Evolutionary conservation across 2,113 vertebrate genomes (phyloP).

Genomic region (Rhinichthys klamathensis): DNA sequence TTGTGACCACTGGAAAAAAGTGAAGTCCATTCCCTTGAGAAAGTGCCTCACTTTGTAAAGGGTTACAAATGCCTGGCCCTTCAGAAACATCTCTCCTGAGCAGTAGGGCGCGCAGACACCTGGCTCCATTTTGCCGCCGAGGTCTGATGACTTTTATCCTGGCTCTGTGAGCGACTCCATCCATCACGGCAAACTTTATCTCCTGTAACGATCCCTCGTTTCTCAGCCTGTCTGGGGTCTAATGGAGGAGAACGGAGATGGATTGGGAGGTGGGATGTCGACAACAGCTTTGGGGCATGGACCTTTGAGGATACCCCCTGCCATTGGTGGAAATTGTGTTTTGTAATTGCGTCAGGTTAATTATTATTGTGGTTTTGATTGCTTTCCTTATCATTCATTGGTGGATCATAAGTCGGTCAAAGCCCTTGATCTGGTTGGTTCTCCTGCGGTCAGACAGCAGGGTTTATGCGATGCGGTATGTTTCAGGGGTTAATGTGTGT

Average conservation of each 20-base stretch:
- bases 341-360: conserved; percentile 18
- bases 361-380: conserved; percentile 13
- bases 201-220: conserved; percentile 57
- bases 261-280: conserved; percentile 53
- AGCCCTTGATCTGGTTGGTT: neutral
- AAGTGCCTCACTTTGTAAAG: conserved; percentile 24
- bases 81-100: neutral
- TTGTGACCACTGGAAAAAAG: neutral
- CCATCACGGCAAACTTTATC: conserved; percentile 58
- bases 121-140: conserved; percentile 47
- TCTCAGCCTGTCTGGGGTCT: conserved; percentile 59
- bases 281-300: conserved; percentile 39
- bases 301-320: conserved; percentile 37
- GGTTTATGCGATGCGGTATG: neutral
- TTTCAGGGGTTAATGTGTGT: conserved; percentile 33
- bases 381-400: neutral
- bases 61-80: neutral
- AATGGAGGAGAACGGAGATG: conserved; percentile 60
- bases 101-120: conserved; percentile 26
- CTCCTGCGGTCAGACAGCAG: neutral
- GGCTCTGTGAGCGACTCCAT: conserved; percentile 45
- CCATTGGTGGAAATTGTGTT: conserved; percentile 39
- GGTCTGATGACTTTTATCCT: conserved; percentile 60
- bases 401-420: neutral
- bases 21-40: conserved; percentile 25